Evolutionary conservation across 2,888 invertebrate species (phyloP), one percentile per base, ranked within the genome.

Genomic region (Choreutis nemorana): DNA sequence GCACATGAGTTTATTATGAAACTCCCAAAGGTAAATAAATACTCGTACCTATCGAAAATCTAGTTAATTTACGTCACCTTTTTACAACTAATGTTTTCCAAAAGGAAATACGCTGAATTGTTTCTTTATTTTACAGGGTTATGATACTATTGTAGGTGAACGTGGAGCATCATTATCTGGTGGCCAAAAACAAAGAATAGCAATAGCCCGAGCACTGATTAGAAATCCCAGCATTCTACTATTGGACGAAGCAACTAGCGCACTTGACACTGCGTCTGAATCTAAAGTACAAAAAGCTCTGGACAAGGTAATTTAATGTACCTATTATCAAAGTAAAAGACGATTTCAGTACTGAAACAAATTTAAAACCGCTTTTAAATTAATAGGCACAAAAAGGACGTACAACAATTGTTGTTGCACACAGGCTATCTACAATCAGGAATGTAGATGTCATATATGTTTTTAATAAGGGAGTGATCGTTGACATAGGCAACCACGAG

Each of bases 141-240:
- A 92, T 48, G 83, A 91, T 15, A 94, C 93, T 0, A 47, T 90
- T 26, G 91, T 93, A 11, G 93, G 93, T 3, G 93, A 93, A 51
- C 81, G 89, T 32, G 94, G 94, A 2, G 87, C 91, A 1, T 88
- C 90, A 32, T 54, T 90, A 24, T 90, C 89, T 0, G 94, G 94
- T n/a, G 94, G 94, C 0, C 94, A 94, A 60, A 94, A 94, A 53
- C 94, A 94, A 60, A 79, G 93, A 33, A 89, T 94, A 25, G 94
- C 94, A 2, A 94, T 95, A 42, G 95, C 95, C 0, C 81, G 95
- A 33, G 94, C 94, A 1, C 66, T 95, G 6, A 83, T 95, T 2
- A 81, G 90, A 22, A 83, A 91, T 51, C 94, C 94, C 0, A 82
- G 83, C 33, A 89, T 95, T 37, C 64, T 92, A 14, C 67, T 91